Percentiles rank a stretch among this genome's conserved stretches.
Conservation (phyloP, 2,888 invertebrate genomes). For the Campoplex nolae region DNA sequence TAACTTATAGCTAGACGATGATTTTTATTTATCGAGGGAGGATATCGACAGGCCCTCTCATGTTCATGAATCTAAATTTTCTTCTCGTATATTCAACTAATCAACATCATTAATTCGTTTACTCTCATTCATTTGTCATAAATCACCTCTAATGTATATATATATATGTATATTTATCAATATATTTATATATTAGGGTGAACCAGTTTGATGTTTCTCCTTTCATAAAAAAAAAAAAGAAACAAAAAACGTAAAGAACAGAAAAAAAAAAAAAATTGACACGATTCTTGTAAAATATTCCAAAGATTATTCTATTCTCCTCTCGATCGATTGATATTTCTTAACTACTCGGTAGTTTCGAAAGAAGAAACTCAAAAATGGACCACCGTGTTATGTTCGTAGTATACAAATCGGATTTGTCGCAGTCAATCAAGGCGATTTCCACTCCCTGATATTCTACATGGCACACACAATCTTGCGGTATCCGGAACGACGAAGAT, state of each 20-base stretch:
- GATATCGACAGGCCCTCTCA: conserved; percentile 58
- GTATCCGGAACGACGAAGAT: background rate
- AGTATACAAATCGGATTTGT: conserved; percentile 32
- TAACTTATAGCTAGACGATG: conserved; percentile 57
- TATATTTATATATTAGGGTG: background rate
- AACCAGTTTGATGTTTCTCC: background rate
- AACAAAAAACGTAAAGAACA: background rate
- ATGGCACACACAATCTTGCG: conserved; percentile 23
- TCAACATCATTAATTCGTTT: conserved; percentile 60
- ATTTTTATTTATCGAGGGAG: conserved; percentile 44
- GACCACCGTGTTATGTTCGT: conserved; percentile 1
- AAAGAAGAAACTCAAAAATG: conserved; percentile 1
- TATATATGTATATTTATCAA: background rate
- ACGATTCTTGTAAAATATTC: background rate
- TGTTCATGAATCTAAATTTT: conserved; percentile 49
- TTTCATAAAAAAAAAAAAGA: background rate
- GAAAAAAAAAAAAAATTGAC: background rate
- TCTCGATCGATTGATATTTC: background rate
- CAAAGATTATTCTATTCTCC: background rate
- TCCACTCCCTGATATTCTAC: conserved; percentile 25
- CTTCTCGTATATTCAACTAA: conserved; percentile 50
- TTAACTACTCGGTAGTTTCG: background rate
- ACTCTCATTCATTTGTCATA: conserved; percentile 33
- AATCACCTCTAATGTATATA: conserved; percentile 10
- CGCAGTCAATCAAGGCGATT: background rate